A percentile compares a stretch with the other conserved stretches of the same genome.
Conservation (phyloP, 2,888 invertebrate species). For the Cryptocephalus moraei region DNA sequence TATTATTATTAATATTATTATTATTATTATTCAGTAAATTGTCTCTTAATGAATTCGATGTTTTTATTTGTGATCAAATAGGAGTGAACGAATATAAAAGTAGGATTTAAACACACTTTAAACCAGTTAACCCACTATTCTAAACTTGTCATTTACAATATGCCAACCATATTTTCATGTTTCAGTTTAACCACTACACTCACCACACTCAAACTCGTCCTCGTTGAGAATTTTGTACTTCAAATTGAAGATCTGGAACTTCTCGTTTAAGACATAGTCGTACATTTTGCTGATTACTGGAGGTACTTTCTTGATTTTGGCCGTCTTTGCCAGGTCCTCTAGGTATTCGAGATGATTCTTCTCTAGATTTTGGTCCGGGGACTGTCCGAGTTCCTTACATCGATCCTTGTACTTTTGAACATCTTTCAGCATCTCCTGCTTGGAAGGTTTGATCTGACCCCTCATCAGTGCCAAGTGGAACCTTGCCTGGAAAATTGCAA, state of each 20-base stretch:
- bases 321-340: constrained; percentile 53
- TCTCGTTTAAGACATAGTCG: constrained; percentile 42
- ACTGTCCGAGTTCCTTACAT: constrained; percentile 59
- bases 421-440: constrained; percentile 51
- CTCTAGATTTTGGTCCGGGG: constrained; percentile 54
- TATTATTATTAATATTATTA: too few relatives aligned
- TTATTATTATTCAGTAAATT: too few relatives aligned
- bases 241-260: constrained; percentile 52
- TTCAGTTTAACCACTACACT: neutral
- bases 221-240: constrained; percentile 55
- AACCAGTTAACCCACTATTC: too few relatives aligned
- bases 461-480: constrained; percentile 51
- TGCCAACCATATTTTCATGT: too few relatives aligned
- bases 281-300: constrained; percentile 61
- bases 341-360: constrained; percentile 52
- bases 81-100: too few relatives aligned
- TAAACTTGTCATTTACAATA: too few relatives aligned
- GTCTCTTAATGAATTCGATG: too few relatives aligned
- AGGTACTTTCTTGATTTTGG: constrained; percentile 51
- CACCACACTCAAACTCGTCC: constrained; percentile 37
- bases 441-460: constrained; percentile 44
- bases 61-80: too few relatives aligned
- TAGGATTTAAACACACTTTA: too few relatives aligned
- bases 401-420: constrained; percentile 47
- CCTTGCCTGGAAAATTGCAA: constrained; percentile 38